A percentile compares a stretch with the other conserved stretches of the same genome.
These are phyloP conservation scores for Meloidogyne exigua DNA, from an alignment of 1,140 invertebrate genomes.

Conservation along the genomic window DNA sequence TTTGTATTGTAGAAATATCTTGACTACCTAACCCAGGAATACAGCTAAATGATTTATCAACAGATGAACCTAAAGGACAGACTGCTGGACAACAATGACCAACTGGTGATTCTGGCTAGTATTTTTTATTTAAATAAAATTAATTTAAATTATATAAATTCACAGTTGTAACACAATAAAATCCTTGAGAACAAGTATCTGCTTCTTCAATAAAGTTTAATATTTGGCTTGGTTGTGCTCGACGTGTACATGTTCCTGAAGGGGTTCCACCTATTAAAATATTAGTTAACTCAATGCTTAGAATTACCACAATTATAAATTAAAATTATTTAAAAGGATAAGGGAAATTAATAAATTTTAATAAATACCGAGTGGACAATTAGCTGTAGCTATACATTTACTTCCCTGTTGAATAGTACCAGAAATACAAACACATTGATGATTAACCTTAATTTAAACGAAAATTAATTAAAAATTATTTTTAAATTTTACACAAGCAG, in stretches of 20 bases:
- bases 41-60: conserved; percentile 40
- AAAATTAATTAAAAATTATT: not conserved
- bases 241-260: conserved; percentile 48
- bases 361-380: conserved; percentile 55
- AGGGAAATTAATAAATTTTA: not conserved
- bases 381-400: conserved; percentile 58
- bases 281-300: too few relatives aligned
- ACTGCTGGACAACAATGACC: conserved; percentile 61
- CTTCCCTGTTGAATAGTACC: conserved; percentile 61
- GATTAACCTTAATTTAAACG: conserved; percentile 28
- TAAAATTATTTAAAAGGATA: too few relatives aligned
- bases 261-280: conserved; percentile 42
- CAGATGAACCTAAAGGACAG: conserved; percentile 54
- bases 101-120: conserved; percentile 54
- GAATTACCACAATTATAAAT: too few relatives aligned
- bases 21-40: conserved; percentile 33
- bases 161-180: conserved; percentile 47
- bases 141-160: not conserved
- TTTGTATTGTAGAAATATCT: not conserved
- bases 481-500: conserved; percentile 55
- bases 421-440: conserved; percentile 61
- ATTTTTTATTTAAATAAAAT: not conserved
- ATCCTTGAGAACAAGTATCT: conserved; percentile 54
- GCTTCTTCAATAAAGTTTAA: conserved; percentile 52
- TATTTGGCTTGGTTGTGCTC: conserved; percentile 40